Evolutionary conservation across 2,113 vertebrate species (phyloP), one percentile per base, ranked within the genome.

Genomic region (Daphoenositta chrysoptera): DNA sequence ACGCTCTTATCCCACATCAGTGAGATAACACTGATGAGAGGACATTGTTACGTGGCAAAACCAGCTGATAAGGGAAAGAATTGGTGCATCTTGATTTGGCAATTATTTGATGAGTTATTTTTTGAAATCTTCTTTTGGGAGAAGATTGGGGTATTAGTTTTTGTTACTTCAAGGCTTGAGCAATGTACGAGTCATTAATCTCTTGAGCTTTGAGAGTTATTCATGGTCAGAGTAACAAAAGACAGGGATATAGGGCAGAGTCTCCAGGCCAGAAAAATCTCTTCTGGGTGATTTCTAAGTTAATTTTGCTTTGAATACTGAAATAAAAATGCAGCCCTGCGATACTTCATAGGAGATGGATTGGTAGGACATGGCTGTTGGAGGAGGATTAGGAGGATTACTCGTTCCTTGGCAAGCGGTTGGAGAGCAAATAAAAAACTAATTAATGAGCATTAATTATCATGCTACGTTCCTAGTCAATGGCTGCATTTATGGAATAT

Each of bases 41-140:
- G 33, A 64, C 0, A 0, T 13, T 10, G 15, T 33, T 18, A 15
- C 0, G 0, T 23, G 35, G 12, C 39, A 48, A 68, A 81, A 54
- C 2, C n/a, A 40, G 18, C 28, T 81, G 48, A 63, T 35, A 68
- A 53, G 8, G n/a, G 26, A 28, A 31, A 37, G 45, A 58, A 50
- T 1, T 24, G 50, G 7, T 13, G 24, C 27, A 26, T 26, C 33
- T 60, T 2, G 1, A 16, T 31, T 48, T 50, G 28, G 11, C 39
- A 37, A 3, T 54, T 23, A 18, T 58, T 72, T 64, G 16, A 44
- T 54, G 22, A 26, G 19, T 17, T 56, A 8, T 21, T 63, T 68
- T 58, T 64, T 68, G 35, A 68, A 75, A 31, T 9, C 35, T 20
- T 9, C 35, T 20, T 0, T 0, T 26, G 7, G n/a, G n/a, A 60